Evolutionary conservation across 2,797 vertebrate genomes (phyloP).

Genomic region (Takifugu rubripes): DNA sequence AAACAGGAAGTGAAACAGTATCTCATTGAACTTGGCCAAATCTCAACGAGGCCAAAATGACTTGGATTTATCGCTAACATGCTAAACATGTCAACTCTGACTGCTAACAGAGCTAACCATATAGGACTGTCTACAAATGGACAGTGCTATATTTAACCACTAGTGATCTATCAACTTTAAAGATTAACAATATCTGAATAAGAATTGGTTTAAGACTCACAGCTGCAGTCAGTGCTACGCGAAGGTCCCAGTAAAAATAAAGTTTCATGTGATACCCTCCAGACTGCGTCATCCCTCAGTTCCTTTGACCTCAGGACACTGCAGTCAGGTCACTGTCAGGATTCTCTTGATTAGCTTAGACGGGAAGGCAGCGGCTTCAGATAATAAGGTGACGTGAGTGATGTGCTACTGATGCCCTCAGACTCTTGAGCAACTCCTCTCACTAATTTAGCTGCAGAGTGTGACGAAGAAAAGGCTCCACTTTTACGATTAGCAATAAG

Average conservation of each 20-base stretch:
- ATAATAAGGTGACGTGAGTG: conserved; percentile 36
- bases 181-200: not conserved
- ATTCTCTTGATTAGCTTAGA: conserved; percentile 54
- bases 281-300: not conserved
- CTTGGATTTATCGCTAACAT: not conserved
- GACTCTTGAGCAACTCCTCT: conserved; percentile 12
- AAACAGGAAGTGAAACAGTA: conserved; percentile 19
- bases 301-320: conserved; percentile 24
- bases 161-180: not conserved
- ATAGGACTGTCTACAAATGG: not conserved
- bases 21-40: conserved; percentile 12
- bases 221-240: not conserved
- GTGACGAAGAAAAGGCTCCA: not conserved
- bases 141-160: conserved; percentile 1
- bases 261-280: not conserved
- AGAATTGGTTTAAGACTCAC: too few relatives aligned
- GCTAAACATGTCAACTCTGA: not conserved
- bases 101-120: not conserved
- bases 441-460: conserved; percentile 2
- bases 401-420: conserved; percentile 14
- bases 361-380: conserved; percentile 28
- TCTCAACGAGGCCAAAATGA: conserved; percentile 17
- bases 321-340: conserved; percentile 27
- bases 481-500: not conserved
- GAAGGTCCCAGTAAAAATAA: not conserved